Conservation (phyloP, 2,888 invertebrate genomes). For the Mesochorus sp. region DNA sequence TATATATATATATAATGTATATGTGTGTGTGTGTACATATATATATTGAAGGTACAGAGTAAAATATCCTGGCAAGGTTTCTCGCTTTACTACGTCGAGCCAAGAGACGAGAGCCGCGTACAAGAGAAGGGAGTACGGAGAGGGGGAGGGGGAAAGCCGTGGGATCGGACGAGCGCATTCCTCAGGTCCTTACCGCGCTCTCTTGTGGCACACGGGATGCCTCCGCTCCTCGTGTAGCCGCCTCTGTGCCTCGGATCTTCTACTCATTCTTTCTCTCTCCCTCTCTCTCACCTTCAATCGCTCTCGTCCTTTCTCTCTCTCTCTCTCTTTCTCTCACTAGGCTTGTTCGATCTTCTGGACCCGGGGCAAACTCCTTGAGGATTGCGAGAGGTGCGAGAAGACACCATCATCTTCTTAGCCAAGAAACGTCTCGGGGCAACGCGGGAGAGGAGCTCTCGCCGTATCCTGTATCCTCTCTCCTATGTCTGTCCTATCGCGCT, state of each 20-base stretch:
- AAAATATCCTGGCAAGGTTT: slow-evolving; percentile 53
- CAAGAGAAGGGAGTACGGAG: slow-evolving; percentile 25
- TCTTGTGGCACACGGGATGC: slow-evolving; percentile 76
- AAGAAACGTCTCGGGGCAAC: slow-evolving; percentile 43
- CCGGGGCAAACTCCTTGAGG: slow-evolving; percentile 41
- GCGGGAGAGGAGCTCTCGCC: slow-evolving; percentile 22
- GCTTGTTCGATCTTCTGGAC: slow-evolving; percentile 37
- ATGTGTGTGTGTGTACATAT: neutral
- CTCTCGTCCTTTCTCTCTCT: slow-evolving; percentile 25
- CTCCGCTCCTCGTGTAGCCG: slow-evolving; percentile 63
- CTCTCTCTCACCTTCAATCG: slow-evolving; percentile 37
- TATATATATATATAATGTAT: neutral
- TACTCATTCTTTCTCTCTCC: slow-evolving; percentile 57
- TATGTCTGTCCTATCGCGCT: neutral
- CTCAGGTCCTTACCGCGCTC: slow-evolving; percentile 75
- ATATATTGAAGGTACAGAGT: slow-evolving; percentile 36
- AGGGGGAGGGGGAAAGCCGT: slow-evolving; percentile 76
- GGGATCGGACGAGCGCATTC: slow-evolving; percentile 81
- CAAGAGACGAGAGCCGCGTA: slow-evolving; percentile 59
- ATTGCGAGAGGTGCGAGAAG: slow-evolving; percentile 56
- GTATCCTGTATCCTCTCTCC: slow-evolving; percentile 36
- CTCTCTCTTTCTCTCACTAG: slow-evolving; percentile 12
- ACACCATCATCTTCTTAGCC: slow-evolving; percentile 39
- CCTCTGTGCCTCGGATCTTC: slow-evolving; percentile 63
- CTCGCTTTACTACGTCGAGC: slow-evolving; percentile 61